These are phyloP conservation scores for Festucalex cinctus DNA, from an alignment of 2,113 vertebrate species.

Conservation along the genomic window DNA sequence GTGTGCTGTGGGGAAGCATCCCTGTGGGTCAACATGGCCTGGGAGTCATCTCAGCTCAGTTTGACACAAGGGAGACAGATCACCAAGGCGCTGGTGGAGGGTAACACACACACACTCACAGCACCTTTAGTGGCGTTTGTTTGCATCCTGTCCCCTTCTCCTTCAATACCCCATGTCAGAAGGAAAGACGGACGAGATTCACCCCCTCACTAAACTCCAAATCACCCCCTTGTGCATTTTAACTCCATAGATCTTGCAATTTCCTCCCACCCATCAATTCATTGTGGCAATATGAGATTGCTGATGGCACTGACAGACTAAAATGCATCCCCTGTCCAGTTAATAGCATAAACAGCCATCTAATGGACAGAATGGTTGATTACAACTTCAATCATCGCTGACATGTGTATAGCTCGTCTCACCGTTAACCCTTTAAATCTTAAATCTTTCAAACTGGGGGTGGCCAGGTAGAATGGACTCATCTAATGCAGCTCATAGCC, in stretches of 20 bases:
- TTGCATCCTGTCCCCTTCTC: constrained; percentile 58
- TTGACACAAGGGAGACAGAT: constrained; percentile 61
- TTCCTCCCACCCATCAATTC: constrained; percentile 48
- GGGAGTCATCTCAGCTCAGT: constrained; percentile 54
- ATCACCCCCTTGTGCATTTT: constrained; percentile 63
- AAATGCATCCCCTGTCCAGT: constrained; percentile 46
- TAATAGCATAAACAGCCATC: constrained; percentile 51
- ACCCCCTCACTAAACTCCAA: constrained; percentile 59
- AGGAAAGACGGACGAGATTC: constrained; percentile 60
- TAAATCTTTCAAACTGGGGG: constrained; percentile 39
- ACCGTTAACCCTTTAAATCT: constrained; percentile 46
- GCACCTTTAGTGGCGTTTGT: constrained; percentile 48
- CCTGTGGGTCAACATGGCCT: constrained; percentile 61
- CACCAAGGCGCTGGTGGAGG: constrained; percentile 44
- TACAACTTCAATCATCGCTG: constrained; percentile 62
- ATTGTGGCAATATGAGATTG: constrained; percentile 40
- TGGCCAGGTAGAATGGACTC: constrained; percentile 42
- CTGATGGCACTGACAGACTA: constrained; percentile 51
- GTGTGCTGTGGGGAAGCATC: constrained; percentile 27
- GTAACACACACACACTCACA: constrained; percentile 44
- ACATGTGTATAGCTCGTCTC: constrained; percentile 55
- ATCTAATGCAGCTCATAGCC: constrained; percentile 49
- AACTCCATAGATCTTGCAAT: constrained; percentile 47
- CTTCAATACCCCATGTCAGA: constrained; percentile 54
- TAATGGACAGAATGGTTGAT: constrained; percentile 66